phyloP scores from a whole-genome alignment of 2,888 invertebrate genomes.

The Leptopilina drosophilae region DNA sequence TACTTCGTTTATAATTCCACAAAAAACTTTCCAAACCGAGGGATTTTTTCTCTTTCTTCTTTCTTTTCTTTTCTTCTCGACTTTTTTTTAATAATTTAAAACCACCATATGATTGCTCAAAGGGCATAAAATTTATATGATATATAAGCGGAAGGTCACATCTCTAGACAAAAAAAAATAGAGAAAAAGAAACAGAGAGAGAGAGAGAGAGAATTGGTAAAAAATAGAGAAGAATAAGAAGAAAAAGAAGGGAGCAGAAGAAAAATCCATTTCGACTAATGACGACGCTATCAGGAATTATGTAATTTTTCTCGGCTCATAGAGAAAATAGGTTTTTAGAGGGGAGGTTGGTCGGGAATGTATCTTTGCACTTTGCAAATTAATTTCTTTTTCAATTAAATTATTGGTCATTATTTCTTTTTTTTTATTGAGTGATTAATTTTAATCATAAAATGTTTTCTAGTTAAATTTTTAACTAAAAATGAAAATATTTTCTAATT shows the following conservation, averaged over 20 bases:
- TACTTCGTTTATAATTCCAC: conserved; percentile 25
- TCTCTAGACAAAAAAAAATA: background rate
- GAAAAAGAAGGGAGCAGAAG: conserved; percentile 47
- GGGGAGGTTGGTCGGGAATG: background rate
- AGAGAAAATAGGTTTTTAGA: conserved; percentile 55
- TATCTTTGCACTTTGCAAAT: background rate
- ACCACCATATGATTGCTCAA: conserved; percentile 47
- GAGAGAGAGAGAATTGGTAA: background rate
- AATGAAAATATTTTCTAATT: no score
- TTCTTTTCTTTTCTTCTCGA: conserved; percentile 43
- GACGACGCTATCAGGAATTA: conserved; percentile 61
- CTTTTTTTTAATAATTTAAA: conserved; percentile 48
- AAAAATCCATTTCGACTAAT: conserved; percentile 63
- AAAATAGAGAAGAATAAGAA: conserved; percentile 21
- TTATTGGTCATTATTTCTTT: no score
- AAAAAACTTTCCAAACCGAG: conserved; percentile 18
- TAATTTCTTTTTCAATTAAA: no score
- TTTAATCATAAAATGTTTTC: no score
- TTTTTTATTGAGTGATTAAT: no score
- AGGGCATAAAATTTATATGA: conserved; percentile 25
- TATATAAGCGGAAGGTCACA: background rate
- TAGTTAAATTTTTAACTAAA: no score
- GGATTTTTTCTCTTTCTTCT: background rate
- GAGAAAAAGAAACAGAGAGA: background rate
- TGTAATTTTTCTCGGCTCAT: conserved; percentile 64